Conservation (phyloP, 2,888 invertebrate genomes). For the Erynnis tages region DNA sequence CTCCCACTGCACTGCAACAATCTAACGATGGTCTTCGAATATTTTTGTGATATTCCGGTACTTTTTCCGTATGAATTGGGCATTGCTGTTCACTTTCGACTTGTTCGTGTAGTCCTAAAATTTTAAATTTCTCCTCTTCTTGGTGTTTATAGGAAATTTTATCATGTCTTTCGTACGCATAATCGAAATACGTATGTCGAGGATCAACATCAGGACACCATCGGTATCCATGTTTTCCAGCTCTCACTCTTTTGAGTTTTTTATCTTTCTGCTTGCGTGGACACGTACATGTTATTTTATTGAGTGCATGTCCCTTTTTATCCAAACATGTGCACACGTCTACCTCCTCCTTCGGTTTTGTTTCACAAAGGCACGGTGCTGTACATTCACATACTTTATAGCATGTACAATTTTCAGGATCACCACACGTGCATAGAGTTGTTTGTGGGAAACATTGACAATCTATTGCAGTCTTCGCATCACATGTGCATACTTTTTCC, state of each 20-base stretch:
- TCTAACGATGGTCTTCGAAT: conserved; percentile 62
- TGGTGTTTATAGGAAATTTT: conserved; percentile 50
- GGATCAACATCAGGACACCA: conserved; percentile 73
- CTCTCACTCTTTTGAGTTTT: conserved; percentile 56
- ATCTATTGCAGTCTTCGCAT: conserved; percentile 34
- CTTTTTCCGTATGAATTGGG: conserved; percentile 41
- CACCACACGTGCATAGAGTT: conserved; percentile 52
- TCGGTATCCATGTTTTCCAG: conserved; percentile 64
- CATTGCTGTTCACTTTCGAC: conserved; percentile 31
- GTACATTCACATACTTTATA: conserved; percentile 53
- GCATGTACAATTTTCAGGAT: conserved; percentile 62
- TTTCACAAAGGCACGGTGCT: conserved; percentile 61
- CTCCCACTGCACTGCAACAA: conserved; percentile 74
- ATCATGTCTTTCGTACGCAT: conserved; percentile 59
- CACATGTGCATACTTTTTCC: conserved; percentile 51
- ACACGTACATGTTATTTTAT: conserved; percentile 48
- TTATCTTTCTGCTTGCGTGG: conserved; percentile 39
- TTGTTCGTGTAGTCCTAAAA: conserved; percentile 54
- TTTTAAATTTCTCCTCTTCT: conserved; percentile 50
- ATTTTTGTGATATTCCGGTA: conserved; percentile 57
- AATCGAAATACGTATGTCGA: conserved; percentile 68
- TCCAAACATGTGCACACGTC: conserved; percentile 54
- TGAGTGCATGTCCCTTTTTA: conserved; percentile 36
- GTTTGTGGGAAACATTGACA: conserved; percentile 56
- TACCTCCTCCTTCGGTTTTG: conserved; percentile 35